Conservation (phyloP, 2,113 vertebrate species). For the Brachypteracias leptosomus region DNA sequence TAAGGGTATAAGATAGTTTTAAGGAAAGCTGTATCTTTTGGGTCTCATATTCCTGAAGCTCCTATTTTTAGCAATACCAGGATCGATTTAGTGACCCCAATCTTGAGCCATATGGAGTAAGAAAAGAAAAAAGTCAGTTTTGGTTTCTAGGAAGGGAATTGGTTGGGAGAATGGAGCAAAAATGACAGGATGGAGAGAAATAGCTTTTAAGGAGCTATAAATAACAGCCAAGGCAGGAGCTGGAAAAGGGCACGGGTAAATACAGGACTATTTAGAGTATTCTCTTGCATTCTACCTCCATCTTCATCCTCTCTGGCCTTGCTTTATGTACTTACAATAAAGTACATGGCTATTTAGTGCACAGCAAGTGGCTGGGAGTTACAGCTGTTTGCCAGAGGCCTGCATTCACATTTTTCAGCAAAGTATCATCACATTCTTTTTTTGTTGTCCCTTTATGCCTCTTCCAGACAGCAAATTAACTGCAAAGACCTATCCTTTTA, state of each 20-base stretch:
- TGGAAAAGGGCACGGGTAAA: neutral
- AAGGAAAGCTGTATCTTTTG: neutral
- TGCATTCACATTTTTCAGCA: neutral
- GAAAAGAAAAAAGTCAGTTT: neutral
- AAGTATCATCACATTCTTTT: neutral
- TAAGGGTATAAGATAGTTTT: neutral
- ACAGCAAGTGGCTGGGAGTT: neutral
- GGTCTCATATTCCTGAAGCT: neutral
- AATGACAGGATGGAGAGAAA: neutral
- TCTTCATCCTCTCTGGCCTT: neutral
- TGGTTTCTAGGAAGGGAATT: neutral
- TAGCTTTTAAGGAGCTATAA: neutral
- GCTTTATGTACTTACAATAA: neutral
- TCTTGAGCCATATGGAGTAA: neutral
- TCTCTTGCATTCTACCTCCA: neutral
- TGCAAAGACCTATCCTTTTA: neutral
- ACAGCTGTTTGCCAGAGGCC: neutral
- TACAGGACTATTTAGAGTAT: neutral
- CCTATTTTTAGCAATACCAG: neutral
- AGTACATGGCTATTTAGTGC: neutral
- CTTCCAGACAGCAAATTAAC: neutral
- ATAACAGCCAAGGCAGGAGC: neutral
- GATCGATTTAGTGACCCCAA: neutral
- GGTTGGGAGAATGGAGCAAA: neutral
- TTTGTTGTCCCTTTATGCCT: neutral